These are phyloP conservation scores for Gymnarchus niloticus DNA, from an alignment of 2,113 vertebrate species.

Conservation along the genomic window DNA sequence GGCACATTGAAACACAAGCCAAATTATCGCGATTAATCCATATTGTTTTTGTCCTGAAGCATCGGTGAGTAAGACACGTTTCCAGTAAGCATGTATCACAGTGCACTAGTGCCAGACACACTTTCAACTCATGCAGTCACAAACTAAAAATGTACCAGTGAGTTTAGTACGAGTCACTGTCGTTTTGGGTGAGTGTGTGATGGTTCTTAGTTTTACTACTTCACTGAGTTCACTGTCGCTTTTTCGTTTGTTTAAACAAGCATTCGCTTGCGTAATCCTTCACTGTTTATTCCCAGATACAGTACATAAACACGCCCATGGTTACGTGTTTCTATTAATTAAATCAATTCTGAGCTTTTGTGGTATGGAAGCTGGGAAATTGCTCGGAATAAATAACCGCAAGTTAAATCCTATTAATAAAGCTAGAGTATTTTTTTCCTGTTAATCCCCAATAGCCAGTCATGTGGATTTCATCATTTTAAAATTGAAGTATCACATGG, in stretches of 20 bases:
- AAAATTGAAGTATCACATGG: neutral
- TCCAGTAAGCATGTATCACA: neutral
- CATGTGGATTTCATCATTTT: neutral
- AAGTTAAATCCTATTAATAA: neutral
- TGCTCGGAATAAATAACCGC: neutral
- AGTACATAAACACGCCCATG: neutral
- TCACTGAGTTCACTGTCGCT: neutral
- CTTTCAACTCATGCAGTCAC: neutral
- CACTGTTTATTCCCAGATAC: neutral
- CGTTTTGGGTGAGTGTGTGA: neutral
- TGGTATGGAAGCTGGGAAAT: neutral
- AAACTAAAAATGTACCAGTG: neutral
- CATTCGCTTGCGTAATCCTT: neutral
- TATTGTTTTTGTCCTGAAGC: neutral
- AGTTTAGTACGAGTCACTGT: neutral
- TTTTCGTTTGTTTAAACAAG: neutral
- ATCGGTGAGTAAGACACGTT: neutral
- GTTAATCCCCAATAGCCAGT: neutral
- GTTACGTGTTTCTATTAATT: slow-evolving; percentile 3
- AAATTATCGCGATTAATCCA: neutral
- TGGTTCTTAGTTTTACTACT: neutral
- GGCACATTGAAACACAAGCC: neutral
- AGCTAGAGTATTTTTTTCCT: neutral
- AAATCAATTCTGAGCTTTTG: neutral
- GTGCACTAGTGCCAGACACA: neutral